Conservation (phyloP, 2,888 invertebrate genomes). For the Aporophyla nigra region DNA sequence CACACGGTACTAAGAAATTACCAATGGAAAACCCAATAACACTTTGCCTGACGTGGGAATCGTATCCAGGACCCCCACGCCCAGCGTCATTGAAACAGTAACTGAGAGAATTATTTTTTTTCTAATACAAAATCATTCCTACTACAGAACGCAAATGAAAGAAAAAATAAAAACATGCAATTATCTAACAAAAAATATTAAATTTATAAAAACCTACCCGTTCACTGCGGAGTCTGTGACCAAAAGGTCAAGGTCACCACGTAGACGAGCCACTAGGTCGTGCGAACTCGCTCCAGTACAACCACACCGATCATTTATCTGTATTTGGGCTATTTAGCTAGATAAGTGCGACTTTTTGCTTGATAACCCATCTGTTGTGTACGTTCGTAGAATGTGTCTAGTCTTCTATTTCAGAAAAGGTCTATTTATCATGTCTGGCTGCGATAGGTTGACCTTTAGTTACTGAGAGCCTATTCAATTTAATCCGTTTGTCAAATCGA, state of each 20-base stretch:
- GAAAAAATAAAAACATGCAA: neutral
- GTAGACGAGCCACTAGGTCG: conserved; percentile 29
- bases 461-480: conserved; percentile 30
- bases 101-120: neutral
- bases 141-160: neutral
- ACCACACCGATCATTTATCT: conserved; percentile 45
- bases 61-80: too few species aligned
- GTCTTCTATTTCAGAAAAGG: conserved; percentile 23
- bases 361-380: conserved; percentile 37
- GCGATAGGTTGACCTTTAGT: conserved; percentile 31
- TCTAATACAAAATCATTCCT: neutral
- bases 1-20: too few species aligned
- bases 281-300: conserved; percentile 28
- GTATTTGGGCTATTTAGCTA: conserved; percentile 35
- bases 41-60: too few species aligned
- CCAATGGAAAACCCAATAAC: too few species aligned
- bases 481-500: conserved; percentile 7
- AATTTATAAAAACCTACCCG: conserved; percentile 3
- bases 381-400: conserved; percentile 21
- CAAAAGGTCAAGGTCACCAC: conserved; percentile 44
- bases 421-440: conserved; percentile 38
- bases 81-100: too few species aligned
- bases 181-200: neutral
- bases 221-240: conserved; percentile 3
- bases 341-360: conserved; percentile 43